Conservation (phyloP, 2,888 invertebrate species). For the Caenorhabditis sulstoni region DNA sequence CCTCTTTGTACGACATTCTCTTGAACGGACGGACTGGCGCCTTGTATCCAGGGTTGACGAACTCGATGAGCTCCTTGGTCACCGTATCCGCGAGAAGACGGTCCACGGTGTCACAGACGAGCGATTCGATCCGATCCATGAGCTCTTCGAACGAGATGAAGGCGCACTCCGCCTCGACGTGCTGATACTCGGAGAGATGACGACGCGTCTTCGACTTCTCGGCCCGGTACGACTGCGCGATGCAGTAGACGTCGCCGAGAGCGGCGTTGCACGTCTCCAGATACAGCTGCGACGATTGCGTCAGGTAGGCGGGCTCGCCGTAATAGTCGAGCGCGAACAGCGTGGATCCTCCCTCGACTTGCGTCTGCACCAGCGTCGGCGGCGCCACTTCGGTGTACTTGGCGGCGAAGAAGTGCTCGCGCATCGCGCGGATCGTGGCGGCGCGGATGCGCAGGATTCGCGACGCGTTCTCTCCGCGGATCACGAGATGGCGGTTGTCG, state of each 20-base stretch:
- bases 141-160: constrained; percentile 94
- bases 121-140: constrained; percentile 90
- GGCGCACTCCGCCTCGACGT: constrained; percentile 96
- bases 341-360: constrained; percentile 99
- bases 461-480: constrained; percentile 97
- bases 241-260: constrained; percentile 96
- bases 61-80: constrained; percentile 88
- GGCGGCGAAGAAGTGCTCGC: constrained; percentile 87
- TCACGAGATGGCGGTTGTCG: constrained; percentile 95
- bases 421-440: constrained; percentile 83
- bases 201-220: constrained; percentile 96
- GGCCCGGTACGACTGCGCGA: constrained; percentile 93
- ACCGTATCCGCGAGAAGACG: constrained; percentile 89
- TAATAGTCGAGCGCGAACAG: constrained; percentile 88
- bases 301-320: constrained; percentile 89
- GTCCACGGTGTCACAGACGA: constrained; percentile 95
- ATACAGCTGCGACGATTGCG: constrained; percentile 96
- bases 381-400: constrained; percentile 95
- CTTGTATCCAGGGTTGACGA: constrained; percentile 93
- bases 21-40: constrained; percentile 91
- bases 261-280: constrained; percentile 95
- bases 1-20: constrained; percentile 94
- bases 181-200: constrained; percentile 96
- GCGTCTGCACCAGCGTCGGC: constrained; percentile 97
- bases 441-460: constrained; percentile 93